Conservation (phyloP, 2,888 invertebrate genomes). For the Lepidocyrtinus sp. region DNA sequence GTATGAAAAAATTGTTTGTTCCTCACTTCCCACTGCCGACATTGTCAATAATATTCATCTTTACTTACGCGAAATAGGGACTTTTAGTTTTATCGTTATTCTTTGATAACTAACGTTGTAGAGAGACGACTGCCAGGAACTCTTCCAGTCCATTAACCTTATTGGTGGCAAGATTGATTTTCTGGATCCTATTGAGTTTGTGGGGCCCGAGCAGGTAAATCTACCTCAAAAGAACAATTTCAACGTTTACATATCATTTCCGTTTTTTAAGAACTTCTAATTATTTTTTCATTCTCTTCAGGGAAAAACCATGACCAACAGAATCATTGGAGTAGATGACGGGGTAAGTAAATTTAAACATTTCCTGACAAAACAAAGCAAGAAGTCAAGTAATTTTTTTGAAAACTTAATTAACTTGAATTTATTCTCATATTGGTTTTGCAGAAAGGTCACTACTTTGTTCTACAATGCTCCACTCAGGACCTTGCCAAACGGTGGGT, state of each 20-base stretch:
- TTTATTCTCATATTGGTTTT: slow-evolving; percentile 41
- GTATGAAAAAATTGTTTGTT: slow-evolving; percentile 52
- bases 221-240: too few species aligned
- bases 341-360: slow-evolving; percentile 70
- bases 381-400: not conserved
- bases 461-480: slow-evolving; percentile 73
- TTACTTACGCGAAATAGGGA: too few species aligned
- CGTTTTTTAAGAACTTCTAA: not conserved
- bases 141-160: slow-evolving; percentile 73
- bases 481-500: slow-evolving; percentile 75
- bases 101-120: slow-evolving; percentile 61
- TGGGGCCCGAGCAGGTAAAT: slow-evolving; percentile 75
- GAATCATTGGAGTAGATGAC: slow-evolving; percentile 72
- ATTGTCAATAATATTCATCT: too few species aligned
- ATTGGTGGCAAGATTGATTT: slow-evolving; percentile 75
- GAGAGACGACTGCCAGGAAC: slow-evolving; percentile 73
- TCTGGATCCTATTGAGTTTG: slow-evolving; percentile 74
- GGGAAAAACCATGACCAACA: slow-evolving; percentile 68
- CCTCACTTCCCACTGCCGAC: too few species aligned
- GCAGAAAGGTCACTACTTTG: slow-evolving; percentile 75
- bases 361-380: not conserved
- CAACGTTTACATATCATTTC: too few species aligned
- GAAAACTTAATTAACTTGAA: not conserved
- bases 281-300: slow-evolving; percentile 21
- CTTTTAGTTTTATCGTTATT: slow-evolving; percentile 34